A percentile compares a stretch with the other conserved stretches of the same genome.
phyloP scores from a whole-genome alignment of 2,888 invertebrate genomes.

The Macrosiphum euphorbiae region DNA sequence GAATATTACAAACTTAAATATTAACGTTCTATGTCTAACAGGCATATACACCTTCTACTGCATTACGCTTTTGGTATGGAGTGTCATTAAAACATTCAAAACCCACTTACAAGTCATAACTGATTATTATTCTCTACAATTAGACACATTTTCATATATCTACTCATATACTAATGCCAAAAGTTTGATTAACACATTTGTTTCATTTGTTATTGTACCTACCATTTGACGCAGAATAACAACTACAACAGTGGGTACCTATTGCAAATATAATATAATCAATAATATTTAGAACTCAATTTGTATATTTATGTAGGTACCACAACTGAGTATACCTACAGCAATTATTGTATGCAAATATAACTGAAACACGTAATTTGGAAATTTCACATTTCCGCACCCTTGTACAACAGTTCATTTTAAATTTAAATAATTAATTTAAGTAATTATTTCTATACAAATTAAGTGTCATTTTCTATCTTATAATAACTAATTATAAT shows the following conservation, averaged over 20 bases:
- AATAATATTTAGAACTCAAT: not conserved
- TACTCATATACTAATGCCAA: not conserved
- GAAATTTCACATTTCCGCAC: not conserved
- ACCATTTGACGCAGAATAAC: not conserved
- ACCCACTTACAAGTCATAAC: not conserved
- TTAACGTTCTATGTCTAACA: not conserved
- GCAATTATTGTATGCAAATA: slow-evolving; percentile 4
- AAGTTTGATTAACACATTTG: not conserved
- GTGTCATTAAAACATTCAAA: not conserved
- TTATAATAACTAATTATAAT: slow-evolving; percentile 18
- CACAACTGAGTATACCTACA: not conserved
- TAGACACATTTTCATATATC: not conserved
- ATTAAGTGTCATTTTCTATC: slow-evolving; percentile 3
- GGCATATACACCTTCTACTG: not conserved
- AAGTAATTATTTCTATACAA: not conserved
- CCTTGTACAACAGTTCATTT: not conserved
- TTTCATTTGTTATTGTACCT: not conserved
- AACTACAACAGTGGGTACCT: not conserved
- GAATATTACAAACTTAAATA: not conserved
- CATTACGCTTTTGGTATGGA: not conserved
- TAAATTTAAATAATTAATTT: slow-evolving; percentile 32
- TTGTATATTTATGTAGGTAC: not conserved
- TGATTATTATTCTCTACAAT: not conserved
- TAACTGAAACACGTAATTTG: not conserved
- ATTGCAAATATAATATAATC: not conserved